Conservation (phyloP, 2,113 vertebrate genomes). For the Engraulis encrasicolus region DNA sequence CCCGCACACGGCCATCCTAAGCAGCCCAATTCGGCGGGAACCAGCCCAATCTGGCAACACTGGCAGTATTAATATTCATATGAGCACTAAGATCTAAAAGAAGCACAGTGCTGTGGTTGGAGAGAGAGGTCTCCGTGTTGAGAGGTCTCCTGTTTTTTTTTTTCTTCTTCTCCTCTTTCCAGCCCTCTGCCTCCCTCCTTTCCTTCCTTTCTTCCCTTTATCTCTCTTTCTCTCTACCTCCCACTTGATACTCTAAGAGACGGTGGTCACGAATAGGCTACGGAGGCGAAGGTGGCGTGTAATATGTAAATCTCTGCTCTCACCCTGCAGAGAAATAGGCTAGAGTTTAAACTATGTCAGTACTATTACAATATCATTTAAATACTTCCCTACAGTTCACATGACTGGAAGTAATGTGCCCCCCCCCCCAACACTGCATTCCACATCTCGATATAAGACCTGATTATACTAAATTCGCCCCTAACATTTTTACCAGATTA, state of each 20-base stretch:
- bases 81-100: neutral
- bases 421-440: neutral
- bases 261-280: conserved; percentile 4
- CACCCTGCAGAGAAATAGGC: neutral
- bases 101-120: neutral
- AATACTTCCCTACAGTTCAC: neutral
- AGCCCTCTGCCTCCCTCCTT: no score
- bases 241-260: neutral
- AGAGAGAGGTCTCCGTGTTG: no score
- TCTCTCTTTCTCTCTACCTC: neutral
- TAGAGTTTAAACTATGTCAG: neutral
- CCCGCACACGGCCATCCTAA: no score
- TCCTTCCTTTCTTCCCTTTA: no score
- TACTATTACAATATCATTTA: conserved; percentile 12
- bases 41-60: no score
- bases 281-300: neutral
- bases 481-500: neutral
- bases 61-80: neutral
- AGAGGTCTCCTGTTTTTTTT: neutral
- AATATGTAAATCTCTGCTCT: neutral
- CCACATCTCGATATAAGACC: neutral
- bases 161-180: neutral
- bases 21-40: no score
- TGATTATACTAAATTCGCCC: neutral
- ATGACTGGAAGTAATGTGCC: neutral